Percentiles rank a stretch among this genome's conserved stretches.
These are phyloP conservation scores for Platycheirus albimanus DNA, from an alignment of 2,888 invertebrate genomes.

Conservation along the genomic window DNA sequence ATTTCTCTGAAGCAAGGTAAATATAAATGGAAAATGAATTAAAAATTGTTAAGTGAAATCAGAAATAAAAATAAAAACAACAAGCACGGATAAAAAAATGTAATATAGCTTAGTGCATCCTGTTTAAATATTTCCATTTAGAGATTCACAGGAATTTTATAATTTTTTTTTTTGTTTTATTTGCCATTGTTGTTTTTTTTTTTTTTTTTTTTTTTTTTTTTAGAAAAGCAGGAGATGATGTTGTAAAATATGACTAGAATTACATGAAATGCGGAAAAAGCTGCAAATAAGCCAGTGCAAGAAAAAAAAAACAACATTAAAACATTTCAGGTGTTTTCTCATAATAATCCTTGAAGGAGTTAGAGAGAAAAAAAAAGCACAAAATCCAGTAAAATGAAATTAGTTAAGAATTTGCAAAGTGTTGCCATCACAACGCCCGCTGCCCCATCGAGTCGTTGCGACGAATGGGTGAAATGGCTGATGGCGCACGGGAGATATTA, in stretches of 20 bases:
- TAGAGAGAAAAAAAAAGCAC: conserved; percentile 2
- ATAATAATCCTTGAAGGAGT: conserved; percentile 54
- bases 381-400: conserved; percentile 36
- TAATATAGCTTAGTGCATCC: conserved; percentile 39
- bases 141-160: conserved; percentile 34
- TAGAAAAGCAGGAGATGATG: conserved; percentile 11
- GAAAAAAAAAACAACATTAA: conserved; percentile 31
- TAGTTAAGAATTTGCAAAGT: conserved; percentile 61
- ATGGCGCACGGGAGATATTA: too few species aligned
- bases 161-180: conserved; percentile 21
- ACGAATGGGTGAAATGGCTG: too few species aligned
- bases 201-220: not conserved
- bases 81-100: conserved; percentile 28
- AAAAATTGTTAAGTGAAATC: conserved; percentile 65
- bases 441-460: too few species aligned
- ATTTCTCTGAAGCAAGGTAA: conserved; percentile 43
- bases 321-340: conserved; percentile 66
- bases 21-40: conserved; percentile 70
- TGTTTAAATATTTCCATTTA: conserved; percentile 41
- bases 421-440: conserved; percentile 22
- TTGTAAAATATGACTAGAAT: conserved; percentile 17
- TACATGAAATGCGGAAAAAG: conserved; percentile 25
- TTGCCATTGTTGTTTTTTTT: conserved; percentile 5
- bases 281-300: conserved; percentile 35
- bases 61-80: conserved; percentile 14